Percentiles rank a stretch among this genome's conserved stretches.
Conservation (phyloP, 2,113 vertebrate species). For the Leucoraja erinaceus region DNA sequence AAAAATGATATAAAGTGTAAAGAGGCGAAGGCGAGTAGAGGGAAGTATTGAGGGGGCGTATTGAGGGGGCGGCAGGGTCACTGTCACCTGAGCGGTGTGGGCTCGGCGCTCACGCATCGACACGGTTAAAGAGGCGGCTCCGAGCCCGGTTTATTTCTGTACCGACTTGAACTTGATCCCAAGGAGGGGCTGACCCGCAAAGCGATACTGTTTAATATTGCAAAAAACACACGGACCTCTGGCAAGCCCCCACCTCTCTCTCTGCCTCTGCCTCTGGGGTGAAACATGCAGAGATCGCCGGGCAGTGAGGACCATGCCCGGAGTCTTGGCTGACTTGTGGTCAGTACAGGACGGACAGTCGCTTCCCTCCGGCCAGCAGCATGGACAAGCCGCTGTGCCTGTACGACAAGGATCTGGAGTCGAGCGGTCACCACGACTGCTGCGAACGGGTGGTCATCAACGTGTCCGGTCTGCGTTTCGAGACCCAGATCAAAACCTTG, state of each 20-base stretch:
- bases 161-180: slow-evolving; percentile 21
- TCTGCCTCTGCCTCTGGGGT: no score
- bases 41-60: no score
- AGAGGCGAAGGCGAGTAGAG: neutral
- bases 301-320: neutral
- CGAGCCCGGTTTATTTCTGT: neutral
- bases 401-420: slow-evolving; percentile 51
- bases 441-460: slow-evolving; percentile 60
- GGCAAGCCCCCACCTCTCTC: no score
- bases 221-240: slow-evolving; percentile 43
- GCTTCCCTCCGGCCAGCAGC: slow-evolving; percentile 54
- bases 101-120: neutral
- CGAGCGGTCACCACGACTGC: slow-evolving; percentile 37
- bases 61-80: slow-evolving; percentile 32
- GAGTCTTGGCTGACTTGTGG: neutral
- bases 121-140: slow-evolving; percentile 30
- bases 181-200: neutral
- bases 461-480: slow-evolving; percentile 70
- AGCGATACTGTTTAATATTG: slow-evolving; percentile 35
- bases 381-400: slow-evolving; percentile 56
- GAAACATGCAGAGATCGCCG: slow-evolving; percentile 63
- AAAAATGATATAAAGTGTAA: neutral
- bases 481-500: slow-evolving; percentile 71
- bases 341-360: neutral
- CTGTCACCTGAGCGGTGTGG: neutral